Conservation (phyloP, 2,797 vertebrate genomes). For the Sorex maritimensis region DNA sequence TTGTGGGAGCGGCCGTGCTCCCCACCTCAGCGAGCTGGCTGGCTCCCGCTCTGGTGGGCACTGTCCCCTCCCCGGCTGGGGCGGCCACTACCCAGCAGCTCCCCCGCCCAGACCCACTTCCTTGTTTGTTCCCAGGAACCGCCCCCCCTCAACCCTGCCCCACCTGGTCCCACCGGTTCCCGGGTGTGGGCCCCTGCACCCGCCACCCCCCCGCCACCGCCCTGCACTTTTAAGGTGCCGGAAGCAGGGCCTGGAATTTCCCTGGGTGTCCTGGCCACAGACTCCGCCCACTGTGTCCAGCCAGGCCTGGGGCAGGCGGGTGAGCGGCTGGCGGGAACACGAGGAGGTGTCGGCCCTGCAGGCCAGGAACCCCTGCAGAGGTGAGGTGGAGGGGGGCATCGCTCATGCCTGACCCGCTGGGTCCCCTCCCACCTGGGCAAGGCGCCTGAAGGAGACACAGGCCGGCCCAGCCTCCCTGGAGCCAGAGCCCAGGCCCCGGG, state of each 20-base stretch:
- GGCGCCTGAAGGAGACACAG: not conserved
- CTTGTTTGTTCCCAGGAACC: not conserved
- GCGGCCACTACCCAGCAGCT: too few species aligned
- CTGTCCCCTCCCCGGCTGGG: too few species aligned
- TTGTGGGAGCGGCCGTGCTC: too few species aligned
- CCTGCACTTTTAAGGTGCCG: conserved; percentile 41
- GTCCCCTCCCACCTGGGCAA: too few species aligned
- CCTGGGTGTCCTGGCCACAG: not conserved
- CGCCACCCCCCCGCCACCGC: not conserved
- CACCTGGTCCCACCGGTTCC: conserved; percentile 73
- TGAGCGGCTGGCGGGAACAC: too few species aligned
- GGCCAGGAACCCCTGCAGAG: too few species aligned
- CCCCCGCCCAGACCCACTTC: too few species aligned
- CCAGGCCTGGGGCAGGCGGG: not conserved
- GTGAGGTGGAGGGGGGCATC: too few species aligned
- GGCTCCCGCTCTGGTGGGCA: too few species aligned
- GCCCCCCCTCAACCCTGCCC: not conserved
- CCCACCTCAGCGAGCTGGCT: too few species aligned
- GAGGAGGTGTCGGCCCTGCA: not conserved
- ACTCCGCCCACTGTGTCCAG: too few species aligned
- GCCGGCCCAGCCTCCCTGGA: not conserved
- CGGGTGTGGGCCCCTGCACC: not conserved
- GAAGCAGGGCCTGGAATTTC: not conserved
- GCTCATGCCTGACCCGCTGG: too few species aligned
- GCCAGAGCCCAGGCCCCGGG: fast-evolving